Percentiles rank a stretch among this genome's conserved stretches.
phyloP scores from a whole-genome alignment of 2,797 vertebrate genomes.

The Sebastes steindachneri region DNA sequence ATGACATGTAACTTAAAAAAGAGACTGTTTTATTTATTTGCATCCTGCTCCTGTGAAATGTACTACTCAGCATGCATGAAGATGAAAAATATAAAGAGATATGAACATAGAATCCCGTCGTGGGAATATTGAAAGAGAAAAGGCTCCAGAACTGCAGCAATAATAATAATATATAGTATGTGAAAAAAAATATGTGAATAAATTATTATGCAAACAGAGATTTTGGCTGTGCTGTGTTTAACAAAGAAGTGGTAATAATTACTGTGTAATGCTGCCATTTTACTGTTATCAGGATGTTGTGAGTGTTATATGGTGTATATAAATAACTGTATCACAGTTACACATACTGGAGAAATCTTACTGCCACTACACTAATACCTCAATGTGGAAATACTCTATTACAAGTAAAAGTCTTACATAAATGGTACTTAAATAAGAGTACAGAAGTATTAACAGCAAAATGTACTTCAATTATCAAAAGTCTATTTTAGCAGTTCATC shows the following conservation, averaged over 20 bases:
- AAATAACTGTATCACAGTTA: background rate
- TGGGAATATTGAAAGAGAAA: conserved; percentile 75
- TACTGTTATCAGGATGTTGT: background rate
- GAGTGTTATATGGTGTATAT: background rate
- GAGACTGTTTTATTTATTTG: conserved; percentile 83
- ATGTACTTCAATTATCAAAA: background rate
- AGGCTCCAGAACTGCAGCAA: conserved; percentile 85
- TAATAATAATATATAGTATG: conserved; percentile 79
- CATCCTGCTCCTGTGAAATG: conserved; percentile 86
- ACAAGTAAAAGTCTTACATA: background rate
- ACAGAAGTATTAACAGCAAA: background rate
- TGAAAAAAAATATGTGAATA: conserved; percentile 79
- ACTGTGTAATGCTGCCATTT: background rate
- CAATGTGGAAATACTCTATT: background rate
- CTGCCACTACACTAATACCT: background rate
- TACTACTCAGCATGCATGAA: conserved; percentile 85
- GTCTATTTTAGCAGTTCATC: background rate
- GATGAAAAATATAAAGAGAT: conserved; percentile 79
- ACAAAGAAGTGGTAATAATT: conserved; percentile 7
- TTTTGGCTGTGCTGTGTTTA: conserved; percentile 51
- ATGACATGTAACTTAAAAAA: conserved; percentile 81
- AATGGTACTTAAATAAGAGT: background rate
- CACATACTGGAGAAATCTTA: background rate
- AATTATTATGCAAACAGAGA: conserved; percentile 78
- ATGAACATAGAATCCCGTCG: conserved; percentile 75